phyloP scores from a whole-genome alignment of 1,140 invertebrate species.

The Anastatus disparis region DNA sequence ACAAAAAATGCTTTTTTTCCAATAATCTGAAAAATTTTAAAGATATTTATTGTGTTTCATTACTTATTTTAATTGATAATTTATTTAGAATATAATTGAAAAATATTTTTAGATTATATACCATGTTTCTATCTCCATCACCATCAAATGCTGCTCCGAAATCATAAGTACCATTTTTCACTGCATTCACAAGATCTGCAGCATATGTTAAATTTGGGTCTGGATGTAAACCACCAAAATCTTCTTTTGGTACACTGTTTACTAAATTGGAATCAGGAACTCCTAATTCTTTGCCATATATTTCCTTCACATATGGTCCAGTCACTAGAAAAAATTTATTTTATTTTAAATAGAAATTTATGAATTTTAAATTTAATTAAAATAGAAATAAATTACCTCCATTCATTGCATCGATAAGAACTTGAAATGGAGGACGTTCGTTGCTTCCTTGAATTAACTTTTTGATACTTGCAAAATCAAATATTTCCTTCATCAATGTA shows the following conservation, averaged over 20 bases:
- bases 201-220: slow-evolving; percentile 99
- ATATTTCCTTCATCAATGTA: slow-evolving; percentile 94
- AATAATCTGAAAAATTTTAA: slow-evolving; percentile 76
- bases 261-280: slow-evolving; percentile 78
- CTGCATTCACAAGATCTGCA: slow-evolving; percentile 82
- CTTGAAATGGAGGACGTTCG: slow-evolving; percentile 77
- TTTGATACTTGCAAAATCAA: slow-evolving; percentile 90
- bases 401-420: slow-evolving; percentile 94
- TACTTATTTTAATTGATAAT: no score
- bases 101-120: slow-evolving; percentile 37
- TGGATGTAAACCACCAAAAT: slow-evolving; percentile 97
- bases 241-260: slow-evolving; percentile 81
- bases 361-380: not conserved
- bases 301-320: slow-evolving; percentile 92
- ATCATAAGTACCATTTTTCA: slow-evolving; percentile 85
- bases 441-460: slow-evolving; percentile 77
- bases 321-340: slow-evolving; percentile 76
- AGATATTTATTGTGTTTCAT: slow-evolving; percentile 2
- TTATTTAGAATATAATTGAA: not conserved
- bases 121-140: slow-evolving; percentile 80
- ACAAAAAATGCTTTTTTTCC: slow-evolving; percentile 98
- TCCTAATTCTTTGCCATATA: slow-evolving; percentile 89
- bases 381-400: slow-evolving; percentile 75
- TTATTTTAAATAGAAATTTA: slow-evolving; percentile 8
- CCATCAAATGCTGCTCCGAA: slow-evolving; percentile 99